A percentile compares a stretch with the other conserved stretches of the same genome.
Conservation (phyloP, 1,140 invertebrate genomes). For the Antheraea pernyi region DNA sequence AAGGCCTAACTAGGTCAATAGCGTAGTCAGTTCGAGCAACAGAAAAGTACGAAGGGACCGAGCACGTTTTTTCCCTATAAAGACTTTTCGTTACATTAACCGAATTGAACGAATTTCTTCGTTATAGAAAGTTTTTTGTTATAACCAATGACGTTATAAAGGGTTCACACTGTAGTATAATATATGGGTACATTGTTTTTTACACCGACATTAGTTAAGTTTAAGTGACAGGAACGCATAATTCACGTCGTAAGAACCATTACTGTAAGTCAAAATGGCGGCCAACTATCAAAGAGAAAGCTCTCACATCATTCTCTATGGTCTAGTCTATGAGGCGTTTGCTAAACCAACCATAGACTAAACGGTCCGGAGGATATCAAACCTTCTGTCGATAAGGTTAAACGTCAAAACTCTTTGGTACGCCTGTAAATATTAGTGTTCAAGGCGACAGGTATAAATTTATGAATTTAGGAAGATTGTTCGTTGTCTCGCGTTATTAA, state of each 20-base stretch:
- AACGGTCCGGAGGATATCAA: neutral
- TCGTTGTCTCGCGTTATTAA: conserved; percentile 60
- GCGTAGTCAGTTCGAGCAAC: no score
- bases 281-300: conserved; percentile 76
- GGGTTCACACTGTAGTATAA: no score
- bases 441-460: conserved; percentile 64
- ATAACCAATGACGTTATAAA: no score
- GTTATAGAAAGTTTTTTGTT: no score
- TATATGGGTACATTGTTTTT: no score
- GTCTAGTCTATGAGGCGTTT: conserved; percentile 58
- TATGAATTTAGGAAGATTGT: conserved; percentile 74
- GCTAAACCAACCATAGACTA: conserved; percentile 44
- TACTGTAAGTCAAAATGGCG: conserved; percentile 77
- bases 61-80: no score
- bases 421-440: conserved; percentile 32
- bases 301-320: conserved; percentile 76
- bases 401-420: neutral
- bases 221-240: conserved; percentile 67
- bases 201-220: conserved; percentile 70
- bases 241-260: conserved; percentile 69
- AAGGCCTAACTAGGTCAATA: no score
- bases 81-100: no score
- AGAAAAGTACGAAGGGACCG: no score
- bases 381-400: neutral
- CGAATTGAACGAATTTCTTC: no score